These are phyloP conservation scores for Oscheius sp. DNA, from an alignment of 2,888 invertebrate genomes.

Conservation along the genomic window DNA sequence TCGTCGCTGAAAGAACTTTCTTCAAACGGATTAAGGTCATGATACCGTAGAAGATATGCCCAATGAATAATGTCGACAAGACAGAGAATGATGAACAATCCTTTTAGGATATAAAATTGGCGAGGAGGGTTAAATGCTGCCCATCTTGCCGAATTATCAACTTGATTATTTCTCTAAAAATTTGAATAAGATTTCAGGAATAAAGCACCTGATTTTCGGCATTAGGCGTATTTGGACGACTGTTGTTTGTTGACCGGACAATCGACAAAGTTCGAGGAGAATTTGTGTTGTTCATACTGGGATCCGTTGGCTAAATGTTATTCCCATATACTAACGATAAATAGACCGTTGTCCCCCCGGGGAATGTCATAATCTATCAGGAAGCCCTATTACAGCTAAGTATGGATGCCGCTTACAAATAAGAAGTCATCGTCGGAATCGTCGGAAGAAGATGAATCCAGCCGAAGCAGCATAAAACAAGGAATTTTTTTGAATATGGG, in stretches of 20 bases:
- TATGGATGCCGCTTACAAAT: neutral
- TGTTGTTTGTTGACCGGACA: conserved; percentile 22
- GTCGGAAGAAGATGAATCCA: conserved; percentile 44
- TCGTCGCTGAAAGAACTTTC: conserved; percentile 46
- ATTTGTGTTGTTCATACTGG: conserved; percentile 22
- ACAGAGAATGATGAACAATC: conserved; percentile 56
- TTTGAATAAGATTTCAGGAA: no score
- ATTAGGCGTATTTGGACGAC: conserved; percentile 20
- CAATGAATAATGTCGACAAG: conserved; percentile 62
- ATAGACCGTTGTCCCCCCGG: no score
- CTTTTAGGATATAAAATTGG: conserved; percentile 43
- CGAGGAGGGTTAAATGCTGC: conserved; percentile 38
- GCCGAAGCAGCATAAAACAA: conserved; percentile 32
- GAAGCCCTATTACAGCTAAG: no score
- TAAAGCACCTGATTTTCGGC: conserved; percentile 24
- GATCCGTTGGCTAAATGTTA: conserved; percentile 19
- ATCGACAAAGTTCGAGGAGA: conserved; percentile 27
- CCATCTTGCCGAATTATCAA: conserved; percentile 27
- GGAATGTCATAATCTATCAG: no score
- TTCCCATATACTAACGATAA: no score
- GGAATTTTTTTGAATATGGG: neutral
- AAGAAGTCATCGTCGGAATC: conserved; percentile 11
- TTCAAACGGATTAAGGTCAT: neutral
- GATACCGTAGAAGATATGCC: conserved; percentile 60
- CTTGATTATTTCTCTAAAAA: conserved; percentile 25